Evolutionary conservation across 2,113 vertebrate genomes (phyloP).

Genomic region (Ptilorrhoa leucosticta): DNA sequence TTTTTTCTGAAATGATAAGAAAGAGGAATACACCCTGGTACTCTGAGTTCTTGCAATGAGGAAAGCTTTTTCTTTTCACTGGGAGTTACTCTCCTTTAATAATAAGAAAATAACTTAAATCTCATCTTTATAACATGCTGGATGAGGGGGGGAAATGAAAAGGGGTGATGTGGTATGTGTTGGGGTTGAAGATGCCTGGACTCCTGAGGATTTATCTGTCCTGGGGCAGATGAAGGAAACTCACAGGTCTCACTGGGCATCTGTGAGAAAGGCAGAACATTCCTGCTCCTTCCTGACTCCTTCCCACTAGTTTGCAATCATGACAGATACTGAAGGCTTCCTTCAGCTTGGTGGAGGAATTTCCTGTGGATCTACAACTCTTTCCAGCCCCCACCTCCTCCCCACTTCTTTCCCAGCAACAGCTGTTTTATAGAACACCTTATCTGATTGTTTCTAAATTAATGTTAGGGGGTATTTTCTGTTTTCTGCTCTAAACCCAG

Average conservation of each 20-base stretch:
- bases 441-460: background rate
- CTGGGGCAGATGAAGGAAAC: background rate
- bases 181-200: background rate
- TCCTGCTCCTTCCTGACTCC: background rate
- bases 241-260: background rate
- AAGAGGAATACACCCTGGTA: background rate
- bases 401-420: background rate
- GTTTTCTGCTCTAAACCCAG: background rate
- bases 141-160: rapidly evolving
- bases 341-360: background rate
- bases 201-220: background rate
- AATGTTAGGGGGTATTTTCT: background rate
- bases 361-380: background rate
- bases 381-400: background rate
- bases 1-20: background rate
- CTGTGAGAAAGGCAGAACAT: background rate
- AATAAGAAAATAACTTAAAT: background rate
- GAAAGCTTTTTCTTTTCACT: background rate
- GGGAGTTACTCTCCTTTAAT: background rate
- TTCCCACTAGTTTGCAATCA: background rate
- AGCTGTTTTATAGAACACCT: background rate
- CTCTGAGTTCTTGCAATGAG: background rate
- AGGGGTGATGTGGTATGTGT: background rate
- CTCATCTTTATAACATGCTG: background rate
- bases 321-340: background rate